These are phyloP conservation scores for Anastrepha obliqua DNA, from an alignment of 1,140 invertebrate species.

Conservation along the genomic window DNA sequence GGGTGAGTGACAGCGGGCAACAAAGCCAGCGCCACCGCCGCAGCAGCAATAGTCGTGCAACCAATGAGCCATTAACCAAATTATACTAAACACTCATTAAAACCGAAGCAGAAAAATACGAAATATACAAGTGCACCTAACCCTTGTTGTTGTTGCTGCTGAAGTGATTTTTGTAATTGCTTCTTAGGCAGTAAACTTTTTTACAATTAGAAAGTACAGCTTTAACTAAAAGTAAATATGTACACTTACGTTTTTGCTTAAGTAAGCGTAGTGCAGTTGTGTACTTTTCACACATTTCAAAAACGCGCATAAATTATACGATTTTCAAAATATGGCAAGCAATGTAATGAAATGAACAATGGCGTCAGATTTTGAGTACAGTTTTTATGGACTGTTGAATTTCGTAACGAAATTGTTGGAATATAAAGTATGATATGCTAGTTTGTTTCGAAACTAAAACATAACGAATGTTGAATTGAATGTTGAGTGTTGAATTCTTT, in stretches of 20 bases:
- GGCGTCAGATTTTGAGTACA: too few species aligned
- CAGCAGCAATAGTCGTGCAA: slow-evolving; percentile 38
- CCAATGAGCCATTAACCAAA: slow-evolving; percentile 51
- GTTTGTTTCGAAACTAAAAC: too few species aligned
- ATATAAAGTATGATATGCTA: too few species aligned
- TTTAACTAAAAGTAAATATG: neutral
- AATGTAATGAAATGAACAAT: neutral
- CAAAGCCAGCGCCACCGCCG: neutral
- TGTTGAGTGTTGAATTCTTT: too few species aligned
- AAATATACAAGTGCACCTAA: neutral
- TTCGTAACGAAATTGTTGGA: too few species aligned
- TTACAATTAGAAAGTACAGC: slow-evolving; percentile 31
- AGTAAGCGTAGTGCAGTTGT: neutral
- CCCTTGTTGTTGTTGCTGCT: neutral
- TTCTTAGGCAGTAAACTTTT: neutral
- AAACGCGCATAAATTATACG: neutral
- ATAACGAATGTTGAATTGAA: too few species aligned
- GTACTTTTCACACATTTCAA: too few species aligned
- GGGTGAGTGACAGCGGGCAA: slow-evolving; percentile 37
- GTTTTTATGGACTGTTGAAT: too few species aligned
- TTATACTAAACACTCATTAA: slow-evolving; percentile 11
- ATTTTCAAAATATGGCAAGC: neutral
- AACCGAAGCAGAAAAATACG: neutral
- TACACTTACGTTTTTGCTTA: neutral
- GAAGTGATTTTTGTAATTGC: slow-evolving; percentile 11